A percentile compares a stretch with the other conserved stretches of the same genome.
Conservation (phyloP, 1,140 invertebrate genomes). For the Rhopalosiphum padi region DNA sequence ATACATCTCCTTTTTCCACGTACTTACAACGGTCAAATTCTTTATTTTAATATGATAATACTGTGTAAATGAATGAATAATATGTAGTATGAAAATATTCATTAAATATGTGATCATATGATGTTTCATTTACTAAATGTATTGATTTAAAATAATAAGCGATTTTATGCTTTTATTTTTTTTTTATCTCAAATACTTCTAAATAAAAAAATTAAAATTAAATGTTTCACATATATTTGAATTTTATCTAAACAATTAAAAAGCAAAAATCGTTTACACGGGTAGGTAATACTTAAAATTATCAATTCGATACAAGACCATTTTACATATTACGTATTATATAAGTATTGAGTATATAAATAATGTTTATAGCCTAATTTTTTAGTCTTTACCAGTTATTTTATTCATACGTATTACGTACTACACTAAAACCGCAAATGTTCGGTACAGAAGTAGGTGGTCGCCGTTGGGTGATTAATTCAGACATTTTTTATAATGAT, state of each 20-base stretch:
- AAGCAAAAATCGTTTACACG: no score
- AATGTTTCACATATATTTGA: neutral
- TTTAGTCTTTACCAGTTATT: neutral
- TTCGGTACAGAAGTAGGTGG: neutral
- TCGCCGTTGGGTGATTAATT: neutral
- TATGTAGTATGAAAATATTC: neutral
- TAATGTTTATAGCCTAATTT: neutral
- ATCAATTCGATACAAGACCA: neutral
- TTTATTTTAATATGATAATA: neutral
- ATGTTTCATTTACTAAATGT: neutral
- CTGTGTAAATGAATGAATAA: neutral
- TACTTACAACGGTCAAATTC: neutral
- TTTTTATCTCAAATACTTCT: neutral
- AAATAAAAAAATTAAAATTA: neutral
- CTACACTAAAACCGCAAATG: neutral
- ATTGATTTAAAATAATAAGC: neutral
- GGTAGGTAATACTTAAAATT: neutral
- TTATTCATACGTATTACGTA: neutral
- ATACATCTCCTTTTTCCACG: neutral
- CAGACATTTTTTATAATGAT: constrained; percentile 24
- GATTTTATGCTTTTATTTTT: neutral
- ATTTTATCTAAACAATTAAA: neutral
- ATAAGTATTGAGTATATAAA: neutral
- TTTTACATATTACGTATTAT: neutral
- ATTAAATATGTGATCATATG: neutral